Evolutionary conservation across 2,888 invertebrate genomes (phyloP), one percentile per base, ranked within the genome.

Genomic region (Helleia helle): DNA sequence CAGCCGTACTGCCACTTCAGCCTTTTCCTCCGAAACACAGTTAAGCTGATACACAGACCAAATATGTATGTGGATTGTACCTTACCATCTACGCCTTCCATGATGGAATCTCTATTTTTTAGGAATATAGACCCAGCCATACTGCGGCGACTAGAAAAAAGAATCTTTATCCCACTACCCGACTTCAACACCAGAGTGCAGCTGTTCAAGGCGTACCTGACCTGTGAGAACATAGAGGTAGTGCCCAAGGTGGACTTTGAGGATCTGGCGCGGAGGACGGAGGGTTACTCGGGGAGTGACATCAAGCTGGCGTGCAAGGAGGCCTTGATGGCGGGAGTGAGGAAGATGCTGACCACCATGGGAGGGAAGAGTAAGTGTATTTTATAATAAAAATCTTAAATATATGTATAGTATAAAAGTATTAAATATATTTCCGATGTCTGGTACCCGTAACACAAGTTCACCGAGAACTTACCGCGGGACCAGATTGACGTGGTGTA

Each of bases 111-210:
- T 6, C 38, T 39, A 50, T 37, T 41, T 58, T 59, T 7, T 56
- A 93, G 93, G 92, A 93, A 94, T 62, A 88, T 97, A 47, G 97
- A 97, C 65, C 86, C 91, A 48, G 96, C 97, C 0, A 90, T 97
- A 74, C 72, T 97, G 27, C 81, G 97, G 28, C 87, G 97, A 41
- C 86, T 97, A 41, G 97, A 97, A 61, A 96, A 96, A 64, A 87
- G 94, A 38, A 90, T 97, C 44, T 77, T 92, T 38, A 91, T 96
- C 0, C 91, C 92, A 18, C 73, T 96, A 24, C 97, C 97, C 0
- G 87, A 89, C 48, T 60, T 62, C 25, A 74, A 86, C 15, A 90
- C 92, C 0, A 86, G 97, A n/a, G 75, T 86, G 25, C 70, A 75
- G 13, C 89, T 97, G 55, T 91, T 97, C 50, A 67, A 86, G 46